Evolutionary conservation across 2,113 vertebrate genomes (phyloP), one percentile per base, ranked within the genome.

Genomic region (Columba janthina): DNA sequence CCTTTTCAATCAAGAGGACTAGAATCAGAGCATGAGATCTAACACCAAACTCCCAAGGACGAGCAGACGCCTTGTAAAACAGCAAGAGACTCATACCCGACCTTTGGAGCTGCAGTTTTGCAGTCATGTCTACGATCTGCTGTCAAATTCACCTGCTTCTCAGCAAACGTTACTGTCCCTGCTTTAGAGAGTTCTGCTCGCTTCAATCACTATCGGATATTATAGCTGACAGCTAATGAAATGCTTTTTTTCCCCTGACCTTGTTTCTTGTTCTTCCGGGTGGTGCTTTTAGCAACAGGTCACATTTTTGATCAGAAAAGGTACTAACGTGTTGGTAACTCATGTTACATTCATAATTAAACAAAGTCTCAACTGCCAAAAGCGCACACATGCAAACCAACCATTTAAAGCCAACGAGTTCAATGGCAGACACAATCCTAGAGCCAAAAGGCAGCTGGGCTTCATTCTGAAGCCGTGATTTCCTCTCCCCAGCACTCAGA

Each of bases 71-170:
- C 20, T 12, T 3, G 48, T 10, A 26, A 44, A 44, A 44, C 15
- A 44, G 42, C 16, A 26, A 57, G 32, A 31, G 28, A 15, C 5
- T 26, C 22, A 16, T 0, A 18, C 16, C 36, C 51, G 18, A 10
- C 11, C 14, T 31, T 4, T 1, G 4, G 5, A 38, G n/a, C 8
- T 15, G 7, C 51, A 3, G 1, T 6, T n/a, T 58, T 8, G 48
- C 65, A 40, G 65, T 5, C 2, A 36, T 5, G 20, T 53, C 62
- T 51, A 10, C 9, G 11, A 5, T 4, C 11, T 31, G 4, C 44
- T 31, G 16, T 11, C 28, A 21, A 64, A 70, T 6, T 2, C 16
- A 60, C 44, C 15, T 24, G 28, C 11, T 70, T 19, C 53, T 20
- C 72, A 83, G 32, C 51, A 61, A 48, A 31, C 4, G 26, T 14